Conservation (phyloP, 1,140 invertebrate genomes). For the Leptinotarsa undecemlineata region DNA sequence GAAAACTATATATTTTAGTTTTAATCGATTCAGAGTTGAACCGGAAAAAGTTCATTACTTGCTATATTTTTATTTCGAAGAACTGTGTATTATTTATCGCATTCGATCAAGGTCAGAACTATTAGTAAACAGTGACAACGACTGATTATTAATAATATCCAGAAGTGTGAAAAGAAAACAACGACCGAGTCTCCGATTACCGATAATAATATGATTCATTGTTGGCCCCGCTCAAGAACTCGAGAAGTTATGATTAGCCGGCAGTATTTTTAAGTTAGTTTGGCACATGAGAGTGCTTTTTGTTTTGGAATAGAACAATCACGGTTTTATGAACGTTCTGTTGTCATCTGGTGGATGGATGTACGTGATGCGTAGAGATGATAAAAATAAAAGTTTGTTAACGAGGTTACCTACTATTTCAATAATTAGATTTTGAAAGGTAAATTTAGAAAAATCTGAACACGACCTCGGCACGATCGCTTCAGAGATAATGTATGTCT, state of each 20-base stretch:
- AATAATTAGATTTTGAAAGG: not conserved
- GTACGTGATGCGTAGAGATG: not conserved
- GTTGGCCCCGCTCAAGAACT: not conserved
- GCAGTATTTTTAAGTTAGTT: not conserved
- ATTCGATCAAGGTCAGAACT: slow-evolving; percentile 4
- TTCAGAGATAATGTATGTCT: too few species aligned
- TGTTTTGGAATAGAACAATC: slow-evolving; percentile 3
- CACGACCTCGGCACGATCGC: not conserved
- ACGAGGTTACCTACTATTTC: not conserved
- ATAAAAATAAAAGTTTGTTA: not conserved
- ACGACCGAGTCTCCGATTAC: not conserved
- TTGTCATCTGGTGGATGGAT: not conserved
- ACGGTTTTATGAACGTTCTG: not conserved
- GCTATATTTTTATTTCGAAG: not conserved
- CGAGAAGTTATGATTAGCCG: not conserved
- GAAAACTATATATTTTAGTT: too few species aligned
- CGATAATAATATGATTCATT: slow-evolving; percentile 1
- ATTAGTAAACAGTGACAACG: slow-evolving; percentile 8
- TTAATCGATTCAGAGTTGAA: too few species aligned
- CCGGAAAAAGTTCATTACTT: too few species aligned
- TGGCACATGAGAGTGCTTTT: not conserved
- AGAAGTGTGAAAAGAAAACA: not conserved
- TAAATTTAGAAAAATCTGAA: not conserved
- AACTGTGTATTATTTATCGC: not conserved
- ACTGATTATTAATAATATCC: not conserved